Evolutionary conservation across 2,888 invertebrate species (phyloP).

Genomic region (Catocala nupta): DNA sequence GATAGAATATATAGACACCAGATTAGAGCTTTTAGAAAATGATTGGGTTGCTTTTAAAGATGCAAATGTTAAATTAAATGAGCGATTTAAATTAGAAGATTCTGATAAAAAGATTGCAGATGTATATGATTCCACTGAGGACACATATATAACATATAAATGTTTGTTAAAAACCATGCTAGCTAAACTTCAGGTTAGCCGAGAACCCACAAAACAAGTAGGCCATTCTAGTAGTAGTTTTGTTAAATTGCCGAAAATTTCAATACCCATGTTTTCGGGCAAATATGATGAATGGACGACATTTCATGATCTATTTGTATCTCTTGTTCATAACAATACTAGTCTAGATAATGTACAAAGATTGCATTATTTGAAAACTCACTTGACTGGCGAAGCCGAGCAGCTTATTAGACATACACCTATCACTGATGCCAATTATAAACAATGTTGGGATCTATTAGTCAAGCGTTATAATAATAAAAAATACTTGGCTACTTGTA

Average conservation of each 20-base stretch:
- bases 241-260: conserved; percentile 6
- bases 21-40: conserved; percentile 4
- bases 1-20: not conserved
- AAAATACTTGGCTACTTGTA: conserved; percentile 40
- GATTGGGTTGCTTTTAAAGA: conserved; percentile 7
- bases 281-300: too few species aligned
- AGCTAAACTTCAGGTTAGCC: not conserved
- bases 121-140: conserved; percentile 7
- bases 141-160: conserved; percentile 7
- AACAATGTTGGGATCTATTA: conserved; percentile 39
- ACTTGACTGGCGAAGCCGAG: conserved; percentile 25
- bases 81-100: not conserved
- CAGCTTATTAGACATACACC: conserved; percentile 42
- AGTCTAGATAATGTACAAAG: conserved; percentile 5
- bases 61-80: not conserved
- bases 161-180: conserved; percentile 2
- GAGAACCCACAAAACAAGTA: not conserved
- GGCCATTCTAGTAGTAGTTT: not conserved
- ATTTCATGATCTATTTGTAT: not conserved
- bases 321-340: conserved; percentile 6
- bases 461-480: conserved; percentile 43
- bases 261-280: conserved; percentile 1
- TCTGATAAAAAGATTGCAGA: not conserved
- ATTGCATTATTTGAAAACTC: not conserved
- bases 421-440: conserved; percentile 41